Base-by-base conservation (phyloP, 2,888 invertebrate genomes). In the Anarsia innoxiella region DNA sequence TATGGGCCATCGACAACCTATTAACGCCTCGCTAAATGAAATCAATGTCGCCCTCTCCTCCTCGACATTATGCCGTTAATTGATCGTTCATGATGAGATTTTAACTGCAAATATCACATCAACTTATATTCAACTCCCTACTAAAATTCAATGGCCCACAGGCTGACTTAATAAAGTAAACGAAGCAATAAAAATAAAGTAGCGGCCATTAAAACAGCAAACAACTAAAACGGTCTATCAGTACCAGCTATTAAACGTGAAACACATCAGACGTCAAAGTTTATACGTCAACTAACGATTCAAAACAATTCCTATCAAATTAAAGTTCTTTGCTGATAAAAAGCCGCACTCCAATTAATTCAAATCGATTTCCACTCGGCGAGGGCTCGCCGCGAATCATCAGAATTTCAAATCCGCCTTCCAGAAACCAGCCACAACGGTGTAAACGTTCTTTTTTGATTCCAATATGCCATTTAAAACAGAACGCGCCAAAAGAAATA, bases 391-490 rank as follows among this genome's bases (percentile, higher is more conserved):
- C 64, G 66, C 67, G 64, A 62, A 66, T 59, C 72, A 83, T 83
- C 78, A 74, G 82, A 82, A 82, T 84, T 83, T 82, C 75, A 82
- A 83, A 83, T 82, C 63, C 65, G 60, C 59, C 74, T 67, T 75
- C 69, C 70, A 64, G 72, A 68, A 76, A 67, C 67, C 65, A 62
- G 59, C 63, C 71, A 71, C 72, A 68, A 73, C 66, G 71, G 78
- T 80, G 80, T 80, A 80, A 82, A 78, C 70, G 74, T 79, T 73
- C 73, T 77, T 80, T 83, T 82, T 79, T 73, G 66, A 77, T 74
- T 80, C 79, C 80, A 79, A 80, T 80, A 78, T 77, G 79, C 78
- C 79, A 78, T 79, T 80, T 77, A 79, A 73, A 40, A 75, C 70
- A 59, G 70, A 73, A 71, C 75, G 72, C 77, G 66, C 76, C 77